These are phyloP conservation scores for Axea sp. DNA, from an alignment of 2,888 invertebrate species.

Conservation along the genomic window DNA sequence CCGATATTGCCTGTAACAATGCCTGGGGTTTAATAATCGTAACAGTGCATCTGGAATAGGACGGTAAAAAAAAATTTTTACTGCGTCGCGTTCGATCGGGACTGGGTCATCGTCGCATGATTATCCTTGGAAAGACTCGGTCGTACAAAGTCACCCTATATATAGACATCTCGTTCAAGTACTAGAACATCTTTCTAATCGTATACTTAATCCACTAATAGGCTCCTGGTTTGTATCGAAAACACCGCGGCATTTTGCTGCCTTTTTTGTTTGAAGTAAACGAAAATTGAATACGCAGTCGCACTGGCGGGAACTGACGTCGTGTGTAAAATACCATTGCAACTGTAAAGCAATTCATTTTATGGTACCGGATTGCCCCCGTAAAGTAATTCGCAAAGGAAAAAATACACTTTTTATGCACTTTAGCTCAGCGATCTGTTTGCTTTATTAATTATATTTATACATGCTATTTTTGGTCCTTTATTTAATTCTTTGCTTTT, in stretches of 20 bases:
- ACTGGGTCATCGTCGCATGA: constrained; percentile 57
- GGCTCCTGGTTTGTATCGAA: constrained; percentile 28
- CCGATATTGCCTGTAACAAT: no score
- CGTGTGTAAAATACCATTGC: no score
- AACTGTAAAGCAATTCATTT: no score
- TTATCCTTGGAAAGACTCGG: constrained; percentile 51
- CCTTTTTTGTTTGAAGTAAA: constrained; percentile 17
- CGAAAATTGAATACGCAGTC: constrained; percentile 14
- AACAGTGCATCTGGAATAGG: constrained; percentile 1
- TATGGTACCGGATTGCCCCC: no score
- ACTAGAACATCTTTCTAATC: constrained; percentile 51
- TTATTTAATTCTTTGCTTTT: no score
- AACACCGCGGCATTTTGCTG: constrained; percentile 17
- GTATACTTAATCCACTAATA: constrained; percentile 37
- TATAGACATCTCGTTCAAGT: constrained; percentile 42
- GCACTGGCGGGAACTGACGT: no score
- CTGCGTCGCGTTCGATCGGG: constrained; percentile 30
- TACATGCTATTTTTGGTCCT: no score
- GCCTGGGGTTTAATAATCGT: constrained; percentile 10
- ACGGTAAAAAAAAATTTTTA: no score
- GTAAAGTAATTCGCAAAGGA: no score
- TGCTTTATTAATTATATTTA: no score
- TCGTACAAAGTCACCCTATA: constrained; percentile 52
- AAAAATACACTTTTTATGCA: no score
- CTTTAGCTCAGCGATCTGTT: no score